Conservation (phyloP, 2,888 invertebrate genomes). For the Acronicta aceris region DNA sequence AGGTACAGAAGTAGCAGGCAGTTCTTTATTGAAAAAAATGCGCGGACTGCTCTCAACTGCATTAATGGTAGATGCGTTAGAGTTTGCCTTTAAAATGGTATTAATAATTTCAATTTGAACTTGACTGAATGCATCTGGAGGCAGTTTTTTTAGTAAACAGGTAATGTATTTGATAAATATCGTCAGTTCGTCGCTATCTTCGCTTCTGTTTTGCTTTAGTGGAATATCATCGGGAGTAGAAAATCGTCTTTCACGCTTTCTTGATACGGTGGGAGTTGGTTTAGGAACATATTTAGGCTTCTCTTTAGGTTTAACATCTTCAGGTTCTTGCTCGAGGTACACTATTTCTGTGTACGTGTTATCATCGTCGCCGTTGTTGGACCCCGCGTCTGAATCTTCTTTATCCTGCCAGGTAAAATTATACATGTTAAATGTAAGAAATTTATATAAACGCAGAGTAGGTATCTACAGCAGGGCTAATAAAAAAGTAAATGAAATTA, state of each 20-base stretch:
- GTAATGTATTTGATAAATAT: slow-evolving; percentile 70
- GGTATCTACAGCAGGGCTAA: no score
- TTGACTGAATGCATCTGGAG: slow-evolving; percentile 61
- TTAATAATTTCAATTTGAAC: slow-evolving; percentile 76
- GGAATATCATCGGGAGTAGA: slow-evolving; percentile 10
- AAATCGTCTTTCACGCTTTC: slow-evolving; percentile 9
- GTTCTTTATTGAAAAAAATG: slow-evolving; percentile 3
- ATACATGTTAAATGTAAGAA: not conserved
- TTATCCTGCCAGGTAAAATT: slow-evolving; percentile 23
- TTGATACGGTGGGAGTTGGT: not conserved
- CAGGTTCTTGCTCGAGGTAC: slow-evolving; percentile 63
- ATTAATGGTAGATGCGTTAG: not conserved
- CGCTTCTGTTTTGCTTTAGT: slow-evolving; percentile 13
- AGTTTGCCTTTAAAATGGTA: slow-evolving; percentile 69
- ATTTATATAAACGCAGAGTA: no score
- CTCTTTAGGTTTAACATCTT: slow-evolving; percentile 11
- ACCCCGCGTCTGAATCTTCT: slow-evolving; percentile 44
- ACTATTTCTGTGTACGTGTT: slow-evolving; percentile 65
- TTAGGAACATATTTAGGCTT: slow-evolving; percentile 8
- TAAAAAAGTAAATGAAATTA: no score
- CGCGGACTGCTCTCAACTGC: not conserved
- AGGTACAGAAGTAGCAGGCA: slow-evolving; percentile 5
- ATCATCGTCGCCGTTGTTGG: slow-evolving; percentile 36
- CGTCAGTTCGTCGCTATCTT: slow-evolving; percentile 65
- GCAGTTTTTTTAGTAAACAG: slow-evolving; percentile 68